Percentiles rank a stretch among this genome's conserved stretches.
Conservation (phyloP, 2,113 vertebrate species). For the Fregetta grallaria region DNA sequence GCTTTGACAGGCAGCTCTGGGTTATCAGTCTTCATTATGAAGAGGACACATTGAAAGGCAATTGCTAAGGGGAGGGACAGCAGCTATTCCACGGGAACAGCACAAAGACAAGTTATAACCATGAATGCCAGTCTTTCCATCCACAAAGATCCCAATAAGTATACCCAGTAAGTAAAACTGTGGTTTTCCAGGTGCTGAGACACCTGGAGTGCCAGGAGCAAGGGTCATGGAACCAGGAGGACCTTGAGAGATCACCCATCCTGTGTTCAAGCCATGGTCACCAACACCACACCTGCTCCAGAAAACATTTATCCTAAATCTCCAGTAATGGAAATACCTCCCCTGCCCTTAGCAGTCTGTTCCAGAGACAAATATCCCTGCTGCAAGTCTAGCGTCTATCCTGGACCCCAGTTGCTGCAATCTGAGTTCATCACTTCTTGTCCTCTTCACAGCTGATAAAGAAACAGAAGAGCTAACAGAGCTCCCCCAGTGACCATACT, state of each 20-base stretch:
- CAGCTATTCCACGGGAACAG: neutral
- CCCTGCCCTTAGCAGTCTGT: neutral
- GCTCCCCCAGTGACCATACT: neutral
- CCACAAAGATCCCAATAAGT: neutral
- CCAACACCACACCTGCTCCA: neutral
- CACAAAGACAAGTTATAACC: slow-evolving; percentile 24
- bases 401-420: neutral
- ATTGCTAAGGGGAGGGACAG: slow-evolving; percentile 27
- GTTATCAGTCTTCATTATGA: slow-evolving; percentile 65
- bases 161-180: neutral
- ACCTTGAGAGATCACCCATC: neutral
- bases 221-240: neutral
- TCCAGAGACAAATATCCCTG: neutral
- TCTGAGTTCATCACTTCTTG: neutral
- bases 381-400: neutral
- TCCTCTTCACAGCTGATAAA: neutral
- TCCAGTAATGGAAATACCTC: neutral
- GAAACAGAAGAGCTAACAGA: neutral
- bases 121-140: neutral
- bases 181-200: neutral
- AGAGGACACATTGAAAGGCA: slow-evolving; percentile 54
- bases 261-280: neutral
- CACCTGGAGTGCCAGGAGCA: neutral
- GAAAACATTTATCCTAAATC: neutral
- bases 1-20: slow-evolving; percentile 62